Conservation (phyloP, 2,113 vertebrate species). For the Mobula birostris region DNA sequence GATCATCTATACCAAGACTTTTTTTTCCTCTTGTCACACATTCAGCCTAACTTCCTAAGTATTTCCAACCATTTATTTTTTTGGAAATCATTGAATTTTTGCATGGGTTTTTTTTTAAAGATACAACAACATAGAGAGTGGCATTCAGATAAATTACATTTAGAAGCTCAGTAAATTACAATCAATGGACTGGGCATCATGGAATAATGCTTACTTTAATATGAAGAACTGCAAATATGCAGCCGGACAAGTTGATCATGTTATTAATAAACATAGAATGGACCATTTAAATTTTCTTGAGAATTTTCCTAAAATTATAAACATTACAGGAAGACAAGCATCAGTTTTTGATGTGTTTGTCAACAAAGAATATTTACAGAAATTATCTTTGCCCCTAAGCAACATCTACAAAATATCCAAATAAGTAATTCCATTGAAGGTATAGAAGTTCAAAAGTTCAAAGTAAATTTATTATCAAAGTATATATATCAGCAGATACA, state of each 20-base stretch:
- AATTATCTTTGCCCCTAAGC: not conserved
- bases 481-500: too few species aligned
- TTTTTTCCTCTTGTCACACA: too few species aligned
- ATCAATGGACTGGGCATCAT: not conserved
- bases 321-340: not conserved
- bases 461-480: too few species aligned
- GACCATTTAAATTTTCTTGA: not conserved
- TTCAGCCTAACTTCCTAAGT: too few species aligned
- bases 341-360: not conserved
- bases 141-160: not conserved
- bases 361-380: not conserved
- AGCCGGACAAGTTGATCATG: not conserved
- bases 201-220: not conserved
- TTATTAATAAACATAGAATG: not conserved
- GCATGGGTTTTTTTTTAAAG: not conserved
- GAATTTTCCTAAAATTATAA: not conserved
- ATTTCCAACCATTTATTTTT: too few species aligned
- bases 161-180: not conserved
- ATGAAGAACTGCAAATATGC: not conserved
- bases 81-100: not conserved
- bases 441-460: not conserved
- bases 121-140: not conserved
- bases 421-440: slow-evolving; percentile 1
- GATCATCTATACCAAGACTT: too few species aligned
- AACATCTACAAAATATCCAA: not conserved